A percentile compares a stretch with the other conserved stretches of the same genome.
Conservation (phyloP, 2,113 vertebrate species). For the Penelope pileata region DNA sequence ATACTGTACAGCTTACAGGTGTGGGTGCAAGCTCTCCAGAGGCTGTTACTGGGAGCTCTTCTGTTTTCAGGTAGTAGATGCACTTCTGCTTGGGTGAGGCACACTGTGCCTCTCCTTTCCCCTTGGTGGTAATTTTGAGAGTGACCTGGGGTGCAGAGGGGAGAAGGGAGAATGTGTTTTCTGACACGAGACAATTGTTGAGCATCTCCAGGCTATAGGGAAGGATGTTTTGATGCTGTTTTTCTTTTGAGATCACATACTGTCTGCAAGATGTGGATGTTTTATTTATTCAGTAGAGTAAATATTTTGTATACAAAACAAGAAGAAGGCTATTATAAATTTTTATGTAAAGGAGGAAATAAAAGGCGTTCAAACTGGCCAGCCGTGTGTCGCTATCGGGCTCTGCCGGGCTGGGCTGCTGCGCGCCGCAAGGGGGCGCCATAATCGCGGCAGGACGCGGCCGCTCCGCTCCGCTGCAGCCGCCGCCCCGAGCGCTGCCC, state of each 20-base stretch:
- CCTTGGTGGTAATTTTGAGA: rapidly evolving
- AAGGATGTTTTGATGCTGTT: background rate
- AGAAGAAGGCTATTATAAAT: slow-evolving; percentile 69
- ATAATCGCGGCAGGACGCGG: rapidly evolving
- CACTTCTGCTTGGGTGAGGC: background rate
- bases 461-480: background rate
- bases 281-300: slow-evolving; percentile 78
- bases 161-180: background rate
- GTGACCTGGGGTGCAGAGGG: background rate
- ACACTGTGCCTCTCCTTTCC: background rate
- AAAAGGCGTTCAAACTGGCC: slow-evolving; percentile 17
- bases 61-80: background rate
- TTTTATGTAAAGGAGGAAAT: slow-evolving; percentile 63
- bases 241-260: background rate
- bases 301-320: slow-evolving; percentile 75
- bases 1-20: rapidly evolving
- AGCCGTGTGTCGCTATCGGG: background rate
- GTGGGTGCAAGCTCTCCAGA: background rate
- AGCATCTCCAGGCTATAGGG: rapidly evolving
- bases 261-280: slow-evolving; percentile 21
- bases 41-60: rapidly evolving
- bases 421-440: background rate
- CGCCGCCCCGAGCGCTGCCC: background rate
- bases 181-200: rapidly evolving
- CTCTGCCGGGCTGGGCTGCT: too few species aligned